Evolutionary conservation across 2,113 vertebrate species (phyloP), one percentile per base, ranked within the genome.

Genomic region (Hirundichthys speculiger): DNA sequence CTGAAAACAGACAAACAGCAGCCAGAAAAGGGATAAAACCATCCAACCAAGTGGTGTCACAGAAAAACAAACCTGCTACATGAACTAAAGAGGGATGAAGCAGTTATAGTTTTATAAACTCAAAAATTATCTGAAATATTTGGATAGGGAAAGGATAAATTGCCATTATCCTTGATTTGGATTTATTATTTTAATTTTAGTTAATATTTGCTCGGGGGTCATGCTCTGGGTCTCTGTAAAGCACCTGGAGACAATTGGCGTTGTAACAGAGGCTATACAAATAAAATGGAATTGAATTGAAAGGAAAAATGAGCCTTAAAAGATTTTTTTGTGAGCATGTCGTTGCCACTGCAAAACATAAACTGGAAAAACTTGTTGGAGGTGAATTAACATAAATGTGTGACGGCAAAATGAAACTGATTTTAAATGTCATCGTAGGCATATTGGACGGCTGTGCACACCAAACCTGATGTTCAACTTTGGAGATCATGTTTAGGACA

Each of bases 1-100:
- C 77, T 46, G 52, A 25, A 48, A 73, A 69, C 74, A 85, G 77
- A 66, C 65, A 69, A 80, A 75, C 77, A 75, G 69, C 71, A 66
- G 25, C 41, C 40, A 74, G 42, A 70, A 45, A 52, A 3, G 22
- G 39, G 55, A 67, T 61, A 63, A 67, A 63, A 30, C 22, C 27
- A 47, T 46, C 30, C 12, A 40, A 39, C 47, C 60, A 0, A 27
- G 16, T 16, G 13, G 3, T 7, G 8, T 3, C n/a, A 50, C 14
- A 42, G 14, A 12, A 46, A 65, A 66, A 41, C 38, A 20, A 50
- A 56, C 39, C 30, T n/a, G 18, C 10, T 2, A 27, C 16, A 45
- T 11, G 14, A 46, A 47, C 39, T 0, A 39, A 25, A 47, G 4
- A 34, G 6, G 30, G 30, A 34, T n/a, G n/a, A n/a, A n/a, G n/a